Base-by-base conservation (phyloP, 2,888 invertebrate species). In the Sialis lutaria region DNA sequence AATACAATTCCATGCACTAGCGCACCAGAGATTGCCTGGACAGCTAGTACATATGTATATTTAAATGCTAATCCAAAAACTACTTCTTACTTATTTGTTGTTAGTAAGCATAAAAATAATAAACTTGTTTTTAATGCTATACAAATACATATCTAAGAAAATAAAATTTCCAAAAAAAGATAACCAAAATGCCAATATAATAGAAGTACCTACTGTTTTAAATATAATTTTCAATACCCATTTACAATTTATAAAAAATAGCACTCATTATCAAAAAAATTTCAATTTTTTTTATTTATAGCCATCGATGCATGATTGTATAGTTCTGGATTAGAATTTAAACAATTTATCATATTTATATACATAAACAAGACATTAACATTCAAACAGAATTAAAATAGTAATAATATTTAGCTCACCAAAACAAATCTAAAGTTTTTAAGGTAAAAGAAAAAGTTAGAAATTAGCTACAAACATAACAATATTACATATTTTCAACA, bases 1-100 rank as follows among this genome's bases (percentile, higher is more conserved):
- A 84, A 79, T 80, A 71, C 65, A 70, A 60, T 55, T 55, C 56
- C 58, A 58, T 56, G 62, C 56, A 64, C 64, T 64, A 64, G 63
- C 62, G 55, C 60, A 57, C 55, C 56, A 58, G 9, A 8, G 30
- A 46, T 30, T n/a, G 30, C 13, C 33, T 37, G 30, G 8, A 55
- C 62, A 62, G 57, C 63, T 64, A 60, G 59, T 58, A 60, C 50
- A 55, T 47, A 53, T 55, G 22, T 41, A 41, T 40, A 12, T 41
- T 12, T 41, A 22, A 9, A 13, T 22, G 22, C 41, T n/a, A 41
- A 9, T 41, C 13, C 22, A 12, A 41, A 30, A n/a, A 41, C 22
- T 22, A 22, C 22, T 22, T 22, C 4, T 22, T 22, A 22, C 22
- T 22, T 22, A 22, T 22, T 22, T 22, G 4, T 22, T 22, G 22